A percentile compares a stretch with the other conserved stretches of the same genome.
Evolutionary conservation across 2,113 vertebrate species (phyloP).

Genomic region (Cricetomys ansorgei): DNA sequence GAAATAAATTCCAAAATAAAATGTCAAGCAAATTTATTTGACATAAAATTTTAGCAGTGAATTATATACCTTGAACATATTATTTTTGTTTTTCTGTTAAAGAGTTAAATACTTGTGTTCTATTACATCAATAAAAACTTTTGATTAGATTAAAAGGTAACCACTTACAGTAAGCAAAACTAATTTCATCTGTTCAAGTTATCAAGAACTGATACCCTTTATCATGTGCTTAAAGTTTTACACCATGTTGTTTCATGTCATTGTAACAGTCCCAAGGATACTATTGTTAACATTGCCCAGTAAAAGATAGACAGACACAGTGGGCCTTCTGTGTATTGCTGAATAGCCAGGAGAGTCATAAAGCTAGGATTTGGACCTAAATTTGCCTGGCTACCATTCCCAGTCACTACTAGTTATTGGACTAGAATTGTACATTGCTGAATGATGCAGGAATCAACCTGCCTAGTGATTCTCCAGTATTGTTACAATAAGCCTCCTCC

Average conservation of each 20-base stretch:
- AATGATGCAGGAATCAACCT: neutral
- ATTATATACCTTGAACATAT: neutral
- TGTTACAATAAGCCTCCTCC: neutral
- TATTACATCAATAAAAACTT: neutral
- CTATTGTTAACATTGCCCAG: neutral
- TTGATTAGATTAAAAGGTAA: neutral
- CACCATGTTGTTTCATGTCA: neutral
- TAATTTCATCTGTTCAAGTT: neutral
- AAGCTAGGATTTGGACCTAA: neutral
- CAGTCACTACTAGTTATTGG: neutral
- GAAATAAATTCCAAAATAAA: constrained; percentile 9
- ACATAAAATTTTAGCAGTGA: neutral
- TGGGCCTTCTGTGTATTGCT: neutral
- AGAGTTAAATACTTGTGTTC: neutral
- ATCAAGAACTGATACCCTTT: neutral
- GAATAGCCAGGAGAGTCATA: neutral
- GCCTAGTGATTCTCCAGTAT: too few species aligned
- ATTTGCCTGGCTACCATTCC: neutral
- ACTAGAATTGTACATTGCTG: neutral
- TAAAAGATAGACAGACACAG: neutral
- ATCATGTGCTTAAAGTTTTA: neutral
- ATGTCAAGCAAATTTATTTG: neutral
- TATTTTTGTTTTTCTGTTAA: neutral
- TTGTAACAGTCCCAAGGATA: neutral
- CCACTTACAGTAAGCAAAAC: neutral